A percentile compares a stretch with the other conserved stretches of the same genome.
Conservation (phyloP, 1,140 invertebrate genomes). For the Ctenoplectra terminalis region DNA sequence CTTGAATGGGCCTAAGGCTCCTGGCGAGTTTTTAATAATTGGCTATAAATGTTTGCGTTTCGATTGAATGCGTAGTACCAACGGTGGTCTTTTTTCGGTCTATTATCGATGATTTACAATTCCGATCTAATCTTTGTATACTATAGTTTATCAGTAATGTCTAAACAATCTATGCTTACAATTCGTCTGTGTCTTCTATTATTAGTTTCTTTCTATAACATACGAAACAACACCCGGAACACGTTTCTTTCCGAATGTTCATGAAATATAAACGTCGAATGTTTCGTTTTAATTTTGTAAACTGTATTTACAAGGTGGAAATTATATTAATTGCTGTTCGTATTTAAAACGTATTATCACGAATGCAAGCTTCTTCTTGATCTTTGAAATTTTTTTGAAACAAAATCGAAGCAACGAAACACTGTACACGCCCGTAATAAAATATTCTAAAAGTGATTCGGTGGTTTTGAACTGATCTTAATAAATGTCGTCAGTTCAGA, state of each 20-base stretch:
- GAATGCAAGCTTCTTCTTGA: neutral
- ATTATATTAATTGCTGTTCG: neutral
- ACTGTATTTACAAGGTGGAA: neutral
- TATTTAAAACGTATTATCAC: neutral
- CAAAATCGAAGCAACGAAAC: neutral
- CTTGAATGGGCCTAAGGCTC: constrained; percentile 72
- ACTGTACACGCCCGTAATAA: neutral
- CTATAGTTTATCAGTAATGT: constrained; percentile 48
- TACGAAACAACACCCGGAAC: neutral
- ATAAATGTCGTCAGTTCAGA: neutral
- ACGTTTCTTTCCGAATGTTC: neutral
- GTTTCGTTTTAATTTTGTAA: neutral
- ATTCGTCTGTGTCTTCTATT: constrained; percentile 20
- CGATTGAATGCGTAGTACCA: constrained; percentile 44
- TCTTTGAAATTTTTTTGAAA: neutral
- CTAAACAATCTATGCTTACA: constrained; percentile 49
- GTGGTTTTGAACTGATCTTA: neutral
- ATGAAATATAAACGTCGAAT: neutral
- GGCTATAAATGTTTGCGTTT: constrained; percentile 66
- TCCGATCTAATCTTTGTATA: constrained; percentile 43
- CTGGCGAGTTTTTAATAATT: constrained; percentile 76
- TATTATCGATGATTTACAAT: constrained; percentile 53
- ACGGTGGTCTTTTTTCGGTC: constrained; percentile 21
- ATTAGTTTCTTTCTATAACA: neutral
- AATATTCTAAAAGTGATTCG: neutral